Evolutionary conservation across 1,140 invertebrate genomes (phyloP), one percentile per base, ranked within the genome.

Genomic region (Drosophila varians): DNA sequence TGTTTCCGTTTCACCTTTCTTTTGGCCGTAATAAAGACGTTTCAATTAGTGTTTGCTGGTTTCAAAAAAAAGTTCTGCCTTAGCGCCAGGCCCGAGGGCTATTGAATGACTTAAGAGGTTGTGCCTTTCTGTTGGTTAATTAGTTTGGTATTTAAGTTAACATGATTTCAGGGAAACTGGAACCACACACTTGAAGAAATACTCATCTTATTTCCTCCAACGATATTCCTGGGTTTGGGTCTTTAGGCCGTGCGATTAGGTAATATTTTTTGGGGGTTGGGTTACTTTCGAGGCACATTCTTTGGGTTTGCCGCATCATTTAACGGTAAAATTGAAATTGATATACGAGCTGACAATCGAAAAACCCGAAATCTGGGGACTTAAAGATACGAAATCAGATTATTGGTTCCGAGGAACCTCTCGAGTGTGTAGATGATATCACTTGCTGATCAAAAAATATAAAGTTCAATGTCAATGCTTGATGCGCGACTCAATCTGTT

Each of bases 391-490:
- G n/a, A 70, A 26, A 66, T 66, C 16, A 45, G 64, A 66, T 58
- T 56, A 49, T 61, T 42, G 26, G 14, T 48, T 71, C 53, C 36
- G 36, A 19, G 31, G 56, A 48, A 66, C 53, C 16, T 14, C 40
- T 26, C 21, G 12, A 36, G 36, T 11, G n/a, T 60, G 46, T 52
- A 45, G 64, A 68, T 68, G 64, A 78, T 74, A 55, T 52, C 46
- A 36, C 34, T 60, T 64, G 66, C 78, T 48, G 38, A 62, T 58
- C 65, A 84, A 84, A 51, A 31, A 14, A 38, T 53, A 56, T 52
- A 70, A 79, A 78, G 80, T 84, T 84, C 79, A 84, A 79, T 84
- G 79, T 84, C 79, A 84, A 79, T 78, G 60, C 60, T 61, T 38
- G 42, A 64, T 60, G 40, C 42, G 26, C 40, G 60, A 75, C 61